These are phyloP conservation scores for Cepphus grylle DNA, from an alignment of 2,113 vertebrate species.

Conservation along the genomic window DNA sequence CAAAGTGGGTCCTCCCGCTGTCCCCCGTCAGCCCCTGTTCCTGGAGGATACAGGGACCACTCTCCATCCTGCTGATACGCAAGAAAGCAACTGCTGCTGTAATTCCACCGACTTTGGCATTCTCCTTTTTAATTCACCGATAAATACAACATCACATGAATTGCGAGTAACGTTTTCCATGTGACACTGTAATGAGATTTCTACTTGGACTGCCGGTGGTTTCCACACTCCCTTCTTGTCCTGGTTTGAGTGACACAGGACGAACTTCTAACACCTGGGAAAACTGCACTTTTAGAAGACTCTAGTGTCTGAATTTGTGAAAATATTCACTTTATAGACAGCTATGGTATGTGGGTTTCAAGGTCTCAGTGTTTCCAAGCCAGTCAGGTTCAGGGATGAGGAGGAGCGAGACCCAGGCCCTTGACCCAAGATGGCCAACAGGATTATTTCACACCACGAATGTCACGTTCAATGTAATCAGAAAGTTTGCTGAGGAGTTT, in stretches of 20 bases:
- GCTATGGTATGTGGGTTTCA: background rate
- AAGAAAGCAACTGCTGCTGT: background rate
- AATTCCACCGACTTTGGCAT: background rate
- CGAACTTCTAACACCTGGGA: background rate
- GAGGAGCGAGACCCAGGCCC: background rate
- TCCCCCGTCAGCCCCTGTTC: background rate
- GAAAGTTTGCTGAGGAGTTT: background rate
- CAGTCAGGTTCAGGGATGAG: background rate
- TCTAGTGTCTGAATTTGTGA: background rate
- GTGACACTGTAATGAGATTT: fast-evolving
- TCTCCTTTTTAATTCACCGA: background rate
- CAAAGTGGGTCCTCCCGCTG: too few relatives aligned
- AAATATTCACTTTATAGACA: background rate
- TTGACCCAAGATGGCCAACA: background rate
- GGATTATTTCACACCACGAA: background rate
- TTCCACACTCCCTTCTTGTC: background rate
- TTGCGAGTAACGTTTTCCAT: fast-evolving
- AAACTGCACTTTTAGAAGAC: background rate
- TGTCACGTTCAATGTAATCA: background rate
- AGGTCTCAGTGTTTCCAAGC: background rate
- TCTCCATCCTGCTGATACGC: background rate
- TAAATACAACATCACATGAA: fast-evolving
- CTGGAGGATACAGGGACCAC: background rate
- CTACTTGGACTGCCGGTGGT: fast-evolving
- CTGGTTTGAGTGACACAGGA: background rate